Evolutionary conservation across 2,113 vertebrate genomes (phyloP).

Genomic region (Phyllopteryx taeniolatus): DNA sequence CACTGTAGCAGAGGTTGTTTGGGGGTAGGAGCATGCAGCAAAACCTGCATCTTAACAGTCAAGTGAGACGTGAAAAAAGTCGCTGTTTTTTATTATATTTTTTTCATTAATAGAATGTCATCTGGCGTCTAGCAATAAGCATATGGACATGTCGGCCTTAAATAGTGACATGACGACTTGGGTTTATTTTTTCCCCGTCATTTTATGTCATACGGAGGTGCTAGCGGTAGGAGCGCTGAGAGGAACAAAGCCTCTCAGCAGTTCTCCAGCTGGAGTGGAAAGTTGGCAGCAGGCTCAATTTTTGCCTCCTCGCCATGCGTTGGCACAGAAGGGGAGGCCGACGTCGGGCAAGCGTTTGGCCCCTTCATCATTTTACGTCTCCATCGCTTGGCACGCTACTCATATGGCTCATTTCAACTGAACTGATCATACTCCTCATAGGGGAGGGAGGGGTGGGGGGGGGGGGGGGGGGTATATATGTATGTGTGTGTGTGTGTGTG

Average conservation of each 20-base stretch:
- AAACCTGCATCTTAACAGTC: slow-evolving; percentile 10
- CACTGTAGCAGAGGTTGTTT: slow-evolving; percentile 43
- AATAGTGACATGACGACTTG: slow-evolving; percentile 24
- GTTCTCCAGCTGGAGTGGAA: slow-evolving; percentile 71
- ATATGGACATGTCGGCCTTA: slow-evolving; percentile 22
- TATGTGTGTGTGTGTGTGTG: too few species aligned
- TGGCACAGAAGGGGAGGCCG: slow-evolving; percentile 48
- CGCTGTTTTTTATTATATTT: too few species aligned
- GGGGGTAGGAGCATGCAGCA: not conserved
- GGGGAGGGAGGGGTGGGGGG: too few species aligned
- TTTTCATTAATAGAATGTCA: not conserved
- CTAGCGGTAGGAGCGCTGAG: slow-evolving; percentile 43
- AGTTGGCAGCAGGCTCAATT: slow-evolving; percentile 58
- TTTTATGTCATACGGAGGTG: slow-evolving; percentile 18
- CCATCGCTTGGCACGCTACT: slow-evolving; percentile 37
- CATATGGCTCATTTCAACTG: slow-evolving; percentile 29
- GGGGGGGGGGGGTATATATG: too few species aligned
- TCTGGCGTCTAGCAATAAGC: slow-evolving; percentile 4
- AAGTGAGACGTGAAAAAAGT: not conserved
- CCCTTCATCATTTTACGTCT: slow-evolving; percentile 48
- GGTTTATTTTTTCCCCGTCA: slow-evolving; percentile 14
- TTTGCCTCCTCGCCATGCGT: slow-evolving; percentile 56
- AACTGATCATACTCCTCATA: slow-evolving; percentile 11
- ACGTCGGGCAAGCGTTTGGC: slow-evolving; percentile 45
- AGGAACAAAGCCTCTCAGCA: slow-evolving; percentile 54